phyloP scores from a whole-genome alignment of 2,888 invertebrate species.

The Nebria salina region DNA sequence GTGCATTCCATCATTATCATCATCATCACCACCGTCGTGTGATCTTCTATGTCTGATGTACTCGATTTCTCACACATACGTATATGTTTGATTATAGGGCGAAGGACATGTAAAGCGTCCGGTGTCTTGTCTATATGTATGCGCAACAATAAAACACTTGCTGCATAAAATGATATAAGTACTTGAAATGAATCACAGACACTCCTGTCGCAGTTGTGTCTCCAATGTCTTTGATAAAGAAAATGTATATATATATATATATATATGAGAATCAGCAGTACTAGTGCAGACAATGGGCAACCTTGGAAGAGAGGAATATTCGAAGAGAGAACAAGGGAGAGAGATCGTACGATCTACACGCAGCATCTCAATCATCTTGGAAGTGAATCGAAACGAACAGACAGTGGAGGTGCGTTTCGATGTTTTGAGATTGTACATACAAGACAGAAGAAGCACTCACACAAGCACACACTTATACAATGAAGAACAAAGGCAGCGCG shows the following conservation, averaged over 20 bases:
- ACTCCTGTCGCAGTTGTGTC: neutral
- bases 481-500: neutral
- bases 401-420: slow-evolving; percentile 4
- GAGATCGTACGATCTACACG: neutral
- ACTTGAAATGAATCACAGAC: neutral
- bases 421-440: slow-evolving; percentile 21
- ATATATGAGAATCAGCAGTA: neutral
- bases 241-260: neutral
- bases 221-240: neutral
- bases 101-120: neutral
- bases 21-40: neutral
- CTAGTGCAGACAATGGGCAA: neutral
- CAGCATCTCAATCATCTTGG: slow-evolving; percentile 21
- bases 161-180: neutral
- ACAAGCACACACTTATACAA: neutral
- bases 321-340: neutral
- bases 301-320: neutral
- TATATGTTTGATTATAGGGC: neutral
- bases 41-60: neutral
- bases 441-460: slow-evolving; percentile 4
- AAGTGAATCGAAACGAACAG: neutral
- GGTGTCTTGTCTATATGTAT: neutral
- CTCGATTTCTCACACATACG: neutral
- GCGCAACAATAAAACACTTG: neutral
- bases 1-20: slow-evolving; percentile 11